These are phyloP conservation scores for Numida meleagris DNA, from an alignment of 2,113 vertebrate species.

Conservation along the genomic window DNA sequence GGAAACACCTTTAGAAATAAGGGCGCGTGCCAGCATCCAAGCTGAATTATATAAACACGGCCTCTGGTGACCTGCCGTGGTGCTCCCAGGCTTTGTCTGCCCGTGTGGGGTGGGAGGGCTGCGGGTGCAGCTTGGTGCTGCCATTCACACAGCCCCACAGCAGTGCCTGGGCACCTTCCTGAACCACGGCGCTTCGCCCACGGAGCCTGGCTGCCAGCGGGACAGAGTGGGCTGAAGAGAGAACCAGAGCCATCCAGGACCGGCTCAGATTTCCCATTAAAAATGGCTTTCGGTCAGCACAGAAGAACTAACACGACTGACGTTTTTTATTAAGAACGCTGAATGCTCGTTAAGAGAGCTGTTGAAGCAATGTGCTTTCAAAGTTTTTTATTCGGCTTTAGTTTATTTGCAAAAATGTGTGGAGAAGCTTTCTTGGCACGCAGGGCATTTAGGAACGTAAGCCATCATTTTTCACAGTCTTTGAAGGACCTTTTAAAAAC, in stretches of 20 bases:
- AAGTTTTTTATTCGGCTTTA: background rate
- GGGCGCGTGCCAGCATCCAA: background rate
- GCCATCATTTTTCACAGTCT: background rate
- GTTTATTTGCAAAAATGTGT: background rate
- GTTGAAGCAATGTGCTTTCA: background rate
- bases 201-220: background rate
- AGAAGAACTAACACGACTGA: background rate
- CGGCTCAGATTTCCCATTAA: background rate
- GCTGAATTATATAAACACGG: background rate
- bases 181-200: no score
- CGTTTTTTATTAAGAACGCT: background rate
- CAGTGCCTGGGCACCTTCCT: no score
- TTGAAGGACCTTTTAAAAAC: background rate
- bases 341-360: background rate
- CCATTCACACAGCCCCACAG: rapidly evolving
- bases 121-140: background rate
- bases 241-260: background rate
- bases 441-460: background rate
- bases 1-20: background rate
- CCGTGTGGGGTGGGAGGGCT: background rate
- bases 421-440: background rate
- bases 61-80: background rate
- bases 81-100: background rate
- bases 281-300: background rate
- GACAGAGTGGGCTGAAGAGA: background rate